A percentile compares a stretch with the other conserved stretches of the same genome.
phyloP scores from a whole-genome alignment of 2,797 vertebrate genomes.

The Danio aesculapii region DNA sequence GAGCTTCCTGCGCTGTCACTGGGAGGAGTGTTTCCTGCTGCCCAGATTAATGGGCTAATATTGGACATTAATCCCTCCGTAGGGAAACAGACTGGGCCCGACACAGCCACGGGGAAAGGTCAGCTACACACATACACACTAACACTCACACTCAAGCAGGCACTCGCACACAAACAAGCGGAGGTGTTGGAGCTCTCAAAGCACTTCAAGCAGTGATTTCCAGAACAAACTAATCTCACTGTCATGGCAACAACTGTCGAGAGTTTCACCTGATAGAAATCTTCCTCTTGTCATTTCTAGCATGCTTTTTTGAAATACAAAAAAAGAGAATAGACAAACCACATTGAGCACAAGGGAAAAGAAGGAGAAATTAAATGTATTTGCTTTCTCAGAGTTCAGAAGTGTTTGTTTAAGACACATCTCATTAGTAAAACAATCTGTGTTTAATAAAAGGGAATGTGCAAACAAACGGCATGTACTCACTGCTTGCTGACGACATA shows the following conservation, averaged over 20 bases:
- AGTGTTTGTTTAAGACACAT: slow-evolving; percentile 4
- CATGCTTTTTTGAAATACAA: not conserved
- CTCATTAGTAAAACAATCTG: not conserved
- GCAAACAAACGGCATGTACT: slow-evolving; percentile 75
- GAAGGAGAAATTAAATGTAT: too few relatives aligned
- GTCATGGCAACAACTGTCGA: slow-evolving; percentile 24
- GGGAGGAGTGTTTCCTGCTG: slow-evolving; percentile 65
- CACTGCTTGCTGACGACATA: slow-evolving; percentile 93
- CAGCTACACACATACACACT: slow-evolving; percentile 52
- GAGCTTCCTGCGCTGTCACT: slow-evolving; percentile 63
- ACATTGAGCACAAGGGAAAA: not conserved
- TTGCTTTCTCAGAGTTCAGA: too few relatives aligned
- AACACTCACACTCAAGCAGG: slow-evolving; percentile 40
- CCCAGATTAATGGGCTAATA: slow-evolving; percentile 76
- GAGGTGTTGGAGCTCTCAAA: slow-evolving; percentile 20
- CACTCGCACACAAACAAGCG: slow-evolving; percentile 45
- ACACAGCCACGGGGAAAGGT: slow-evolving; percentile 37
- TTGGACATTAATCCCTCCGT: slow-evolving; percentile 72
- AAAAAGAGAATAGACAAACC: not conserved
- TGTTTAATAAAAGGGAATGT: not conserved
- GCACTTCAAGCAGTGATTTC: slow-evolving; percentile 15
- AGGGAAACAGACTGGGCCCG: slow-evolving; percentile 64
- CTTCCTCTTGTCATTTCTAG: not conserved
- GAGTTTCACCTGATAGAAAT: slow-evolving; percentile 2
- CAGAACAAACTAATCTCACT: slow-evolving; percentile 18